Conservation (phyloP, 2,113 vertebrate species). For the Electrona antarctica region DNA sequence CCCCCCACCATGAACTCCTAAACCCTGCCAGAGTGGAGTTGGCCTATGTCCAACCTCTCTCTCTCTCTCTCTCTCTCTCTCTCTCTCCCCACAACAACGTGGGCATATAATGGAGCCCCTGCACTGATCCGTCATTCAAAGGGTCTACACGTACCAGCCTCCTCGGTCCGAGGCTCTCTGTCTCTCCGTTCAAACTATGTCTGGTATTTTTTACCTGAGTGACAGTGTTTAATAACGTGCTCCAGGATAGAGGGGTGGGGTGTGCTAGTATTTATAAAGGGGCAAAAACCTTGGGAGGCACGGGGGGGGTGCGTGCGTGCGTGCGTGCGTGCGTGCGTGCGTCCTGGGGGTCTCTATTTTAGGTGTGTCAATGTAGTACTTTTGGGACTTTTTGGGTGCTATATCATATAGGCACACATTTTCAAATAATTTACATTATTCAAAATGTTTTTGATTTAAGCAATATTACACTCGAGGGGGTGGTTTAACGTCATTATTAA, state of each 20-base stretch:
- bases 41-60: conserved; percentile 69
- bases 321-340: too few species aligned
- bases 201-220: conserved; percentile 78
- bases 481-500: too few species aligned
- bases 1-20: conserved; percentile 75
- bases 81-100: conserved; percentile 46
- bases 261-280: conserved; percentile 66
- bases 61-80: conserved; percentile 43
- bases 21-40: conserved; percentile 67
- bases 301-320: too few species aligned
- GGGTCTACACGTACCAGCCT: conserved; percentile 35
- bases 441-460: too few species aligned
- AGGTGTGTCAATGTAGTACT: too few species aligned
- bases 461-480: too few species aligned
- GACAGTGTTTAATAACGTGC: conserved; percentile 81
- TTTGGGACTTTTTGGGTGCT: too few species aligned
- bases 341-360: too few species aligned
- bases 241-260: conserved; percentile 72
- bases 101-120: conserved; percentile 62
- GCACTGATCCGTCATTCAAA: conserved; percentile 65
- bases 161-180: conserved; percentile 13
- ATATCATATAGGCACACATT: too few species aligned
- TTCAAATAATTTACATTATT: too few species aligned
- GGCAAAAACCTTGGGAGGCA: conserved; percentile 28
- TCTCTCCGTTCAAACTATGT: conserved; percentile 72